Evolutionary conservation across 2,888 invertebrate genomes (phyloP).

Genomic region (Anaspis maculata): DNA sequence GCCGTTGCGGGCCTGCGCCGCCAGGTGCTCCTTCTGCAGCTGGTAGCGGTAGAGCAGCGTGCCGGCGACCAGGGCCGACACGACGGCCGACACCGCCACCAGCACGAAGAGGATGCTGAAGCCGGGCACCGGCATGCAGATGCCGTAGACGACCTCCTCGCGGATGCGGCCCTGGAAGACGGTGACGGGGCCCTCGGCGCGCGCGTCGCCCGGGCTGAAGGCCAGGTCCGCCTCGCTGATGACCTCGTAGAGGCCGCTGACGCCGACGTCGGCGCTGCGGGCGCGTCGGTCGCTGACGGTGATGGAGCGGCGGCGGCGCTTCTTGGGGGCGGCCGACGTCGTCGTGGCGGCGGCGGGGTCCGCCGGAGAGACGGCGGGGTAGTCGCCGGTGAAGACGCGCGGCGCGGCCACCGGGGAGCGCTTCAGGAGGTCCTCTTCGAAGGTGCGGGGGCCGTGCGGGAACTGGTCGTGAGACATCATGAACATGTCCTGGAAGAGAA

Average conservation of each 20-base stretch:
- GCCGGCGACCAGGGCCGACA: conserved; percentile 79
- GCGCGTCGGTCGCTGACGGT: conserved; percentile 63
- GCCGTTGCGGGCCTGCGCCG: conserved; percentile 46
- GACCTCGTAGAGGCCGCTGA: conserved; percentile 79
- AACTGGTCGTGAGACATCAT: conserved; percentile 51
- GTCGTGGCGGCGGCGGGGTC: conserved; percentile 3
- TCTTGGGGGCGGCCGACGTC: conserved; percentile 20
- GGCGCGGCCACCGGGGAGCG: no score
- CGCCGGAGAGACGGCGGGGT: conserved; percentile 46
- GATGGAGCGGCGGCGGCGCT: conserved; percentile 56
- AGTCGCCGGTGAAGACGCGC: no score
- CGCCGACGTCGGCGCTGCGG: conserved; percentile 80
- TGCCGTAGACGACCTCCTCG: conserved; percentile 86
- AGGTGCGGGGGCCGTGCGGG: conserved; percentile 69
- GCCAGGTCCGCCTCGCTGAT: conserved; percentile 87
- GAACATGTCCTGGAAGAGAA: conserved; percentile 34
- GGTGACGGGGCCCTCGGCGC: conserved; percentile 72
- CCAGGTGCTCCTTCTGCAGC: conserved; percentile 59
- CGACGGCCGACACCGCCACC: conserved; percentile 78
- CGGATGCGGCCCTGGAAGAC: conserved; percentile 81
- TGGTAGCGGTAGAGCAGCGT: conserved; percentile 48
- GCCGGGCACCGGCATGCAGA: conserved; percentile 82
- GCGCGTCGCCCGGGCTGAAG: conserved; percentile 75
- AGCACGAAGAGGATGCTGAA: conserved; percentile 84
- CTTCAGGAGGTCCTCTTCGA: conserved; percentile 51